These are phyloP conservation scores for Tinea trinotella DNA, from an alignment of 2,888 invertebrate species.

Conservation along the genomic window DNA sequence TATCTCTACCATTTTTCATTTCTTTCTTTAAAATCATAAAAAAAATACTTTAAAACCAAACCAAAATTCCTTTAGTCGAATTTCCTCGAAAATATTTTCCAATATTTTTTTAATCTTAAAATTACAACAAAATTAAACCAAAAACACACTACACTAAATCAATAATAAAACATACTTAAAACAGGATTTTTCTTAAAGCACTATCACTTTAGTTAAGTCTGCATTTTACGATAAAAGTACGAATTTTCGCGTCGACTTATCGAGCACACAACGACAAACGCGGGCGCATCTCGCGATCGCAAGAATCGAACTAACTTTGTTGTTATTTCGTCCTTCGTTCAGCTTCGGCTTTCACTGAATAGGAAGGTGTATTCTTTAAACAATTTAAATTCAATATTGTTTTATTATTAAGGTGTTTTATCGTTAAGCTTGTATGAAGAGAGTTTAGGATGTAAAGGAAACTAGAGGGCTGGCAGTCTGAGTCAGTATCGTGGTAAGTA, in stretches of 20 bases:
- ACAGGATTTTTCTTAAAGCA: slow-evolving; percentile 30
- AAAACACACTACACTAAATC: slow-evolving; percentile 8
- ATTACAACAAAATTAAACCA: not conserved
- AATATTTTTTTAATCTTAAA: not conserved
- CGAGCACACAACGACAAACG: slow-evolving; percentile 24
- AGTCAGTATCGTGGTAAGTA: too few species aligned
- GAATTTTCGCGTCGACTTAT: slow-evolving; percentile 20
- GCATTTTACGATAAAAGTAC: not conserved
- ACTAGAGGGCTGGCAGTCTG: too few species aligned
- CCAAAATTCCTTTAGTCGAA: not conserved
- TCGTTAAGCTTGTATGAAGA: too few species aligned
- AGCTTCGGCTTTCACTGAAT: slow-evolving; percentile 56
- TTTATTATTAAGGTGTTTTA: too few species aligned
- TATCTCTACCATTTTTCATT: too few species aligned
- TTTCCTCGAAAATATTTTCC: too few species aligned
- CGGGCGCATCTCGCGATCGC: slow-evolving; percentile 30
- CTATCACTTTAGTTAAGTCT: not conserved
- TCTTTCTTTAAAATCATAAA: not conserved
- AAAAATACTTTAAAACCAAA: not conserved
- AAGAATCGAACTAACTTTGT: slow-evolving; percentile 40
- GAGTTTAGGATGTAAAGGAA: too few species aligned
- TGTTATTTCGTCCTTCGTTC: slow-evolving; percentile 41
- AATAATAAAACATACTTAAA: slow-evolving; percentile 50
- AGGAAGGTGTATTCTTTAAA: not conserved
- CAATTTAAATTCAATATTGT: not conserved